Base-by-base conservation (phyloP, 2,888 invertebrate genomes). In the Harmothoe impar region DNA sequence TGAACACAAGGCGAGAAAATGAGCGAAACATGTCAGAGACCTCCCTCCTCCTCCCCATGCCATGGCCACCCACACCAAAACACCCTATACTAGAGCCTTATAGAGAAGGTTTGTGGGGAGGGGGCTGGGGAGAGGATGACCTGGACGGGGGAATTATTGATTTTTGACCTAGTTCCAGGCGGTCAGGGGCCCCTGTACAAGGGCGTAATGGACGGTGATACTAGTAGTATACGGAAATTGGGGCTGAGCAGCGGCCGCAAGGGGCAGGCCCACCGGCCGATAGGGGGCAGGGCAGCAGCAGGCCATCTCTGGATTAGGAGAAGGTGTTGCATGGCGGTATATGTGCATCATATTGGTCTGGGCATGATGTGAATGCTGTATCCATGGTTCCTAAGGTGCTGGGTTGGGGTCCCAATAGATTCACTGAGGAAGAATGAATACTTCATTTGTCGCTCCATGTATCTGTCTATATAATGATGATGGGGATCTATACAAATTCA, bases 161-260 rank as follows among this genome's bases (percentile, higher is more conserved):
- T 72, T 72, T 72, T 72, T 72, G 72, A 72, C 72, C 72, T 25
- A 72, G 72, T 72, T 72, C 29, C 17, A n/a, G n/a, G 31, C 25
- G 29, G 72, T n/a, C 29, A n/a, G 72, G 62, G 23, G 20, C 62
- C 72, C 29, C 29, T n/a, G 72, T 25, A 72, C 20, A 72, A 23
- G 20, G 25, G 29, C 72, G 72, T 72, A 72, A 72, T 72, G 72
- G 25, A 72, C 25, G 72, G 72, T 25, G 31, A 72, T 72, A 15
- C 15, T 0, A 72, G 72, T 72, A 72, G 72, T 72, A 72, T 72
- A 25, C 29, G 72, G 72, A 72, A 72, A 72, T 72, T 23, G 72
- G 72, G 31, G 31, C 29, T 72, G 72, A 72, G 72, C 72, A 29
- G 29, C 29, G 72, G 72, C 72, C 72, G 25, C 72, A 3, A 0